Evolutionary conservation across 2,113 vertebrate genomes (phyloP), one percentile per base, ranked within the genome.

Genomic region (Hippopotamus amphibius): DNA sequence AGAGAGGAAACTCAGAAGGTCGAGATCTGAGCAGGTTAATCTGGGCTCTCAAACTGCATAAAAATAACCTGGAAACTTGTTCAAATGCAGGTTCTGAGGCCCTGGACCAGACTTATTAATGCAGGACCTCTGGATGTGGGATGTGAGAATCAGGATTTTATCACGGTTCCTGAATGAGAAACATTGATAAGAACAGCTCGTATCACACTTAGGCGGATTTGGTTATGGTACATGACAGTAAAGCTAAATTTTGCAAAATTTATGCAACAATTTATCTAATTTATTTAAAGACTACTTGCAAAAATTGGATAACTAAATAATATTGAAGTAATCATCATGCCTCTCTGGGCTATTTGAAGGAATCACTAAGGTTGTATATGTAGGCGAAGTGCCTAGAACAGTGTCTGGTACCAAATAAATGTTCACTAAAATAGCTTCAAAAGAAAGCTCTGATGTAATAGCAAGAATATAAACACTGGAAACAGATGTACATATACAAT

Each of bases 401-500:
- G 22, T 7, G 17, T 48, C 53, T 37, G 13, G 12, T 16, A 0
- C 26, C 19, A 12, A 22, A 14, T 8, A 65, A n/a, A 8, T 33
- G 26, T 83, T 61, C 48, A 33, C 0, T 7, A 57, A 37, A 7
- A 48, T 9, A 43, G 21, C 48, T 16, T 48, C 11, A n/a, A 15
- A 46, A 43, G 28, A n/a, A 53, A n/a, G 26, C 53, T 1, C 1
- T 28, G 1, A 11, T 8, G n/a, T 10, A 2, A 26, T 0, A 41
- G 33, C 55, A 55, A 17, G 15, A 48, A 8, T 3, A 4, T 9
- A 11, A 7, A 13, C 3, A 13, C 7, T 46, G 53, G 57, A 28
- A 4, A 8, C 5, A 21, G 30, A 79, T 21, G 4, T 5, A 1
- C 2, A 6, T 5, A 6, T 0, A 2, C 2, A 43, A 15, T 26